These are phyloP conservation scores for Fulica atra DNA, from an alignment of 2,113 vertebrate genomes.

Conservation along the genomic window DNA sequence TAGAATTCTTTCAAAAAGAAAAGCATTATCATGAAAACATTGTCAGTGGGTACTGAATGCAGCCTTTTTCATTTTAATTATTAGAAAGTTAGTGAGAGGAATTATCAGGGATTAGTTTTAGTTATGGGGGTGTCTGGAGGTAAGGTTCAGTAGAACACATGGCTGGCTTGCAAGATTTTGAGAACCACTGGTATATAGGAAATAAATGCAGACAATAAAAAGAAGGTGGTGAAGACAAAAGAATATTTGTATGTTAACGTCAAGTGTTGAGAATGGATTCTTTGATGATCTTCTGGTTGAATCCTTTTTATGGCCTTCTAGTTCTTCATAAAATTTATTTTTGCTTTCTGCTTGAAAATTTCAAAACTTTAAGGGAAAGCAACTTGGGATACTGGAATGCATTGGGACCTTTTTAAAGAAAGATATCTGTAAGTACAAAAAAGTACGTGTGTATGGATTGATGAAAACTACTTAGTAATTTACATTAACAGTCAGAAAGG, in stretches of 20 bases:
- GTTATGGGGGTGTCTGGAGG: neutral
- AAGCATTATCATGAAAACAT: neutral
- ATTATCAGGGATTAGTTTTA: neutral
- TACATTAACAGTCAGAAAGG: constrained; percentile 24
- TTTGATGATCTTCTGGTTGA: neutral
- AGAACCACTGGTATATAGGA: neutral
- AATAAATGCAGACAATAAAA: neutral
- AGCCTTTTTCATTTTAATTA: neutral
- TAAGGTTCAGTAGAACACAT: neutral
- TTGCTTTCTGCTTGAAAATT: neutral
- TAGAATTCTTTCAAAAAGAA: neutral
- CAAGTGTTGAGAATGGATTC: neutral
- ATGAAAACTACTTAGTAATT: constrained; percentile 20
- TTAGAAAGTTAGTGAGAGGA: neutral
- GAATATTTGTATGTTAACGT: neutral
- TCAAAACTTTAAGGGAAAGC: neutral
- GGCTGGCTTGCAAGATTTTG: neutral
- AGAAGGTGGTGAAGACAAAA: neutral
- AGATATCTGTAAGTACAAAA: neutral
- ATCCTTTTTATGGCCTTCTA: neutral
- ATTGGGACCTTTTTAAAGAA: neutral
- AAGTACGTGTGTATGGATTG: neutral
- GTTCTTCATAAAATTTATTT: neutral
- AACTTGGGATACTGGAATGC: neutral
- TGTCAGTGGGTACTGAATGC: neutral